These are phyloP conservation scores for Atractosteus spatula DNA, from an alignment of 2,113 vertebrate genomes.

Conservation along the genomic window DNA sequence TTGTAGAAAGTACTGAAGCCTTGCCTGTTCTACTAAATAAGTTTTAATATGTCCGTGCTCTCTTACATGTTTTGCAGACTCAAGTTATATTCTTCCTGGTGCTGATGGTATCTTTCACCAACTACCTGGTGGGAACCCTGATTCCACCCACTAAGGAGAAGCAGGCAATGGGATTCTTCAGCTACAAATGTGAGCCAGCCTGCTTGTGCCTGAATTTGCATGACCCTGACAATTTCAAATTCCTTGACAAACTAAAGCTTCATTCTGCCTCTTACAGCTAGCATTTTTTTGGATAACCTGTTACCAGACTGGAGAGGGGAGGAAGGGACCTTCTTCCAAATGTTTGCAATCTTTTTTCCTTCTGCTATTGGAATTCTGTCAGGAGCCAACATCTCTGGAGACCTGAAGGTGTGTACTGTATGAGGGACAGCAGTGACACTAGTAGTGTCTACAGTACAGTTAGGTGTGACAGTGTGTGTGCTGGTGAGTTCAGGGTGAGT, in stretches of 20 bases:
- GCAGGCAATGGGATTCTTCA: conserved; percentile 63
- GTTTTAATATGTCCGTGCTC: background rate
- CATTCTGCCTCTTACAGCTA: conserved; percentile 44
- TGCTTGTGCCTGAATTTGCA: too few species aligned
- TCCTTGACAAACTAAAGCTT: too few species aligned
- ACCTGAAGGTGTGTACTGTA: conserved; percentile 55
- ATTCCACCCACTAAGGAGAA: conserved; percentile 46
- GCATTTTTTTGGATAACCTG: conserved; percentile 62
- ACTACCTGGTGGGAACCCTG: conserved; percentile 62
- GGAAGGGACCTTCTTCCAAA: conserved; percentile 53
- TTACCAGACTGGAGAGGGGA: conserved; percentile 44
- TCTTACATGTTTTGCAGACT: conserved; percentile 39
- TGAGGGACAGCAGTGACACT: too few species aligned
- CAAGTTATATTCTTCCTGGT: conserved; percentile 66
- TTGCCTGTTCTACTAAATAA: too few species aligned
- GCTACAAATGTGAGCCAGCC: conserved; percentile 51
- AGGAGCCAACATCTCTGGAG: conserved; percentile 69
- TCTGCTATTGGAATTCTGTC: conserved; percentile 65
- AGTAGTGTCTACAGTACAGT: too few species aligned
- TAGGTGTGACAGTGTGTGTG: background rate
- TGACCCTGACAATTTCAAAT: background rate
- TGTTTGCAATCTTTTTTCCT: conserved; percentile 75
- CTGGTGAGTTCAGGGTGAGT: background rate
- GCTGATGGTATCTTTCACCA: conserved; percentile 62
- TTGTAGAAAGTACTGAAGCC: too few species aligned